Percentiles rank a stretch among this genome's conserved stretches.
Conservation (phyloP, 1,140 invertebrate species). For the Tetraneura akinire region DNA sequence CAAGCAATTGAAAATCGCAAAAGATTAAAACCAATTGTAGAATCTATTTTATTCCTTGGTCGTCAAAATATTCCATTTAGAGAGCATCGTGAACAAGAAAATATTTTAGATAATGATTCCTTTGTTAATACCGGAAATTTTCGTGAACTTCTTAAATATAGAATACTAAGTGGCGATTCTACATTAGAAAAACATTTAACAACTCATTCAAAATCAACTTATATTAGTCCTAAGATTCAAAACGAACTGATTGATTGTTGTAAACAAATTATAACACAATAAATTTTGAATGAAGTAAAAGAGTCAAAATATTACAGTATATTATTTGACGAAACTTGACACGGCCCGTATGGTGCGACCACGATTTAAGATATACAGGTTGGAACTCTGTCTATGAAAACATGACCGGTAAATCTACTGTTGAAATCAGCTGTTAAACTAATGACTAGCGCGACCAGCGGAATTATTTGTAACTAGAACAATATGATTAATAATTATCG, state of each 20-base stretch:
- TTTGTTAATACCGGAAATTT: neutral
- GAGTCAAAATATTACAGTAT: neutral
- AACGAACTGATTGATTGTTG: neutral
- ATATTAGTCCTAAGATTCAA: neutral
- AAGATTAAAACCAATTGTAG: neutral
- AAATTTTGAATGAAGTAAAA: conserved; percentile 1
- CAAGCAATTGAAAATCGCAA: neutral
- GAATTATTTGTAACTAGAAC: no score
- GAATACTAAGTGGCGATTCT: neutral
- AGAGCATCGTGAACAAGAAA: conserved; percentile 12
- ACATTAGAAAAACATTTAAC: neutral
- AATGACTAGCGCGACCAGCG: no score
- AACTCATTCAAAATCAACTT: neutral
- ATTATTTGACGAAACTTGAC: neutral
- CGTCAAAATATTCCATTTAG: no score
- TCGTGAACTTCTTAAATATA: conserved; percentile 7
- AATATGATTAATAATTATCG: no score
- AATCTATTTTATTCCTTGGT: neutral
- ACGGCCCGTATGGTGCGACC: no score
- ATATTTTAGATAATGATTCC: conserved; percentile 9
- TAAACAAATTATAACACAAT: conserved; percentile 2
- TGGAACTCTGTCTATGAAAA: no score
- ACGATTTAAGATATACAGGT: no score
- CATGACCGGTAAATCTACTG: no score
- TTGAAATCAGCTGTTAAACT: no score